Base-by-base conservation (phyloP, 2,888 invertebrate species). In the Tromatobia lineatoria region DNA sequence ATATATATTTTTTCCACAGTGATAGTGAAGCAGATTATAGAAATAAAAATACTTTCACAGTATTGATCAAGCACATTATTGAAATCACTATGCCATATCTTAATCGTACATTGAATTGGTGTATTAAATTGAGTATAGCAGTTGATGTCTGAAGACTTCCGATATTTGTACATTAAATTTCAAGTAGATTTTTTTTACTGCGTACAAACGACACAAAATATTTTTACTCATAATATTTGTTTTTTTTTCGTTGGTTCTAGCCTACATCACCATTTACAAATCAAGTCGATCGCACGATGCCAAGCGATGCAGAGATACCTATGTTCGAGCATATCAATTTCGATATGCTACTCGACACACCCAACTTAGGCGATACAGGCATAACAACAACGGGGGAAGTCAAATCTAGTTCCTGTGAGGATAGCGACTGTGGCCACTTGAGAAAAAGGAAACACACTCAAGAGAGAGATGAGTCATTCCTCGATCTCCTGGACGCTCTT, bases 201-300 rank as follows among this genome's bases (percentile, higher is more conserved):
- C 2, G 29, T n/a, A n/a, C n/a, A 13, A 29, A 50, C n/a, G 15
- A 50, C n/a, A 2, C 4, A 3, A 59, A 54, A 52, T 34, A 15
- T 3, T 52, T 1, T 15, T 71, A 7, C 20, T 71, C 47, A 71
- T 10, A 20, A 57, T 67, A n/a, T 7, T 18, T 66, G 4, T 8
- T 71, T 80, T 71, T 47, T 38, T 8, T 13, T 11, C n/a, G n/a
- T 45, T 47, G 15, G 2, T 50, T 50, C 38, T 34, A 86, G 86
- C 50, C 59, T 64, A 66, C 79, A 13, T 76, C 81, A 0, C 34
- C 84, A 20, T 84, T 82, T 54, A 79, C 82, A n/a, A 73, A 86
- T 47, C 38, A 52, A 20, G 52, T 38, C 34, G 59, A 69, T 57
- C 20, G 80, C 25, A 45, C 61, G 6, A 20, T 70, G 8, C 23